A percentile compares a stretch with the other conserved stretches of the same genome.
Evolutionary conservation across 2,797 vertebrate genomes (phyloP).

Genomic region (Labroides dimidiatus): DNA sequence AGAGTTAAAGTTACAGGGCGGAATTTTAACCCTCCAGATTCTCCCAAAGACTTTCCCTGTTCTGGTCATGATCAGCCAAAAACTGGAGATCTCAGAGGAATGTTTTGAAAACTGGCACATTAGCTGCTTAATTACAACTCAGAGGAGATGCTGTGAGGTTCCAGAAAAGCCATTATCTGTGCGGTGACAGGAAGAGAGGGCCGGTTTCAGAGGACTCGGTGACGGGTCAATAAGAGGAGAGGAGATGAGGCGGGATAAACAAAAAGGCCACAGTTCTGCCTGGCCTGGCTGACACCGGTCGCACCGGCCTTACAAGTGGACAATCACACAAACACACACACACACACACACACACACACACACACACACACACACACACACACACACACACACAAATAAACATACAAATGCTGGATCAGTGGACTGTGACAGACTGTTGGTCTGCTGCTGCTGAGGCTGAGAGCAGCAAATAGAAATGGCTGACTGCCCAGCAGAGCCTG

Average conservation of each 20-base stretch:
- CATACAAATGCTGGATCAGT: constrained; percentile 48
- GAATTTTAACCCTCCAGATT: constrained; percentile 21
- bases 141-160: constrained; percentile 51
- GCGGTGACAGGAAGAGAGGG: constrained; percentile 38
- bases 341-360: constrained; percentile 59
- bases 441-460: constrained; percentile 47
- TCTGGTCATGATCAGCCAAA: constrained; percentile 26
- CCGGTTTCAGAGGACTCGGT: constrained; percentile 33
- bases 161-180: constrained; percentile 69
- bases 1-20: constrained; percentile 23
- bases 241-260: constrained; percentile 49
- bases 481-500: constrained; percentile 34
- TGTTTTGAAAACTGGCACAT: constrained; percentile 51
- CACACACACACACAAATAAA: constrained; percentile 57
- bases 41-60: constrained; percentile 23
- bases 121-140: constrained; percentile 62
- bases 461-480: constrained; percentile 64
- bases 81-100: constrained; percentile 49
- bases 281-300: constrained; percentile 30
- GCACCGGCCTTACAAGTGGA: constrained; percentile 21
- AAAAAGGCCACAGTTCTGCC: constrained; percentile 40
- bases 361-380: constrained; percentile 27
- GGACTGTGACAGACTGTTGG: constrained; percentile 59
- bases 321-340: constrained; percentile 20
- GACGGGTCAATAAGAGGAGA: constrained; percentile 62